Conservation (phyloP, 1,140 invertebrate genomes). For the Lasaia peninsularis region DNA sequence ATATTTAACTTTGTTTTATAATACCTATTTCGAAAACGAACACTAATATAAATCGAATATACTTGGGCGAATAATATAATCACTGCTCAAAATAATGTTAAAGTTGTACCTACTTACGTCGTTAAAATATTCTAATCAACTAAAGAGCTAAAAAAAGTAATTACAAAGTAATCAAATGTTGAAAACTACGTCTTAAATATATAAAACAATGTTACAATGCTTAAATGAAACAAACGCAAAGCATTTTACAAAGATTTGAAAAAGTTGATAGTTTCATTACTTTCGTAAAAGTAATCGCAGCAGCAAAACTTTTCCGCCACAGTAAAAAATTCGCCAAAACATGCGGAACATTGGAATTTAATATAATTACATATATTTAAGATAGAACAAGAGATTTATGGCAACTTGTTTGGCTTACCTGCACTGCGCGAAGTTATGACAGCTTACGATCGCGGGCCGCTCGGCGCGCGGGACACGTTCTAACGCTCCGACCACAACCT, state of each 20-base stretch:
- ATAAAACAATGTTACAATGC: too few species aligned
- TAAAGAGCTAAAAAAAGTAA: too few species aligned
- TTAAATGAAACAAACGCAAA: background rate
- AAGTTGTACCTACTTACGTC: too few species aligned
- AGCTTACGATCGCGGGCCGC: background rate
- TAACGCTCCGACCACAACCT: too few species aligned
- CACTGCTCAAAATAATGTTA: too few species aligned
- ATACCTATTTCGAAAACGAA: too few species aligned
- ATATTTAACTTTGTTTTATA: too few species aligned
- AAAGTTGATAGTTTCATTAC: background rate
- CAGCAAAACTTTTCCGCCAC: background rate
- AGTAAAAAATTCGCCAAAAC: background rate
- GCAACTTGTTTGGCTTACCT: background rate
- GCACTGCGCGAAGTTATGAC: background rate
- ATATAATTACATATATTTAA: background rate
- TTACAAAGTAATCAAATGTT: too few species aligned
- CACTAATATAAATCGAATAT: too few species aligned
- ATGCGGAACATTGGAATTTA: background rate
- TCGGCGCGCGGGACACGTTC: background rate
- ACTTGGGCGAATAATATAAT: too few species aligned
- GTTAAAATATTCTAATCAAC: too few species aligned
- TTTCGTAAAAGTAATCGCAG: background rate
- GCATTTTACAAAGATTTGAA: background rate
- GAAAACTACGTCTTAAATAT: too few species aligned
- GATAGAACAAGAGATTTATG: background rate